phyloP scores from a whole-genome alignment of 2,888 invertebrate genomes.

The Galeopsomyia nigrocyanea region DNA sequence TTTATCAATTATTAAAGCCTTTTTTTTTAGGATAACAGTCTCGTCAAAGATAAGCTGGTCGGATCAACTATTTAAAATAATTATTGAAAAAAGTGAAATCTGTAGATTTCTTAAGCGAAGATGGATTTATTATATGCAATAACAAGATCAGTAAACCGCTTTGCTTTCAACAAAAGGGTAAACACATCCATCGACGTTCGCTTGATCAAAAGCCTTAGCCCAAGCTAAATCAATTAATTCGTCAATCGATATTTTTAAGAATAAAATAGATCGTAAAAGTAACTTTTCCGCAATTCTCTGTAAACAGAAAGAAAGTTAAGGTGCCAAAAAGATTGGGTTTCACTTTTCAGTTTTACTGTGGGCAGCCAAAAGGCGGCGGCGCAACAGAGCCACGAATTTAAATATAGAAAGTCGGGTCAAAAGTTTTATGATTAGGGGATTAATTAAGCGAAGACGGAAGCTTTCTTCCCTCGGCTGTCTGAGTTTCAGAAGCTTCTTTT shows the following conservation, averaged over 20 bases:
- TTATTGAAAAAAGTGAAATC: too few relatives aligned
- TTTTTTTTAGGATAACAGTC: too few relatives aligned
- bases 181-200: too few relatives aligned
- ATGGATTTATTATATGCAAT: too few relatives aligned
- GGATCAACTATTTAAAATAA: too few relatives aligned
- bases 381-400: slow-evolving; percentile 53
- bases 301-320: slow-evolving; percentile 17
- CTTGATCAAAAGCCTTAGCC: slow-evolving; percentile 12
- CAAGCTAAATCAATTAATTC: slow-evolving; percentile 39
- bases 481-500: too few relatives aligned
- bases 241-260: slow-evolving; percentile 38
- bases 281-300: slow-evolving; percentile 19
- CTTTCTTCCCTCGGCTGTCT: too few relatives aligned
- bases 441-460: slow-evolving; percentile 28
- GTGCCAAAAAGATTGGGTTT: slow-evolving; percentile 2
- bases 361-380: slow-evolving; percentile 49
- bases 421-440: slow-evolving; percentile 64
- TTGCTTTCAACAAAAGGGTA: too few relatives aligned
- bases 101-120: too few relatives aligned
- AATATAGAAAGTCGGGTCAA: slow-evolving; percentile 54
- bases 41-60: too few relatives aligned
- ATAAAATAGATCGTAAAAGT: slow-evolving; percentile 29
- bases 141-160: too few relatives aligned
- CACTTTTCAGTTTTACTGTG: not conserved
- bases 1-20: too few relatives aligned